Base-by-base conservation (phyloP, 2,888 invertebrate species). In the Apeira syringaria region DNA sequence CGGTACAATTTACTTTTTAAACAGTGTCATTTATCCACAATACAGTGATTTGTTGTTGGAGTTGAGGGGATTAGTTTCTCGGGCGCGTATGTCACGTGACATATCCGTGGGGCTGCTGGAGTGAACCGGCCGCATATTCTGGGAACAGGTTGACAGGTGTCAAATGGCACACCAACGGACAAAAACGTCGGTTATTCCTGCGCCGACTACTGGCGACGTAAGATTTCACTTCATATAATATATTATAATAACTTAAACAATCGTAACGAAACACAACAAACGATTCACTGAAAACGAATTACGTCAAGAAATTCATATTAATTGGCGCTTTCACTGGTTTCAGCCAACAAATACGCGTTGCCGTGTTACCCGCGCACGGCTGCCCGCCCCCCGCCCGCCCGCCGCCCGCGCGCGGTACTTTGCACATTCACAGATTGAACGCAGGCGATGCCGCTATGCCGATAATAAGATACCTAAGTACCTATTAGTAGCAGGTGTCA, bases 91-190 rank as follows among this genome's bases (percentile, higher is more conserved):
- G 17, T 7, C 17, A 25, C 31, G 27, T 22, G 33, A 35, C 27
- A 32, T 38, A 22, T 17, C 9, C 9, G 9, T 5, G 24, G 8
- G 2, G 13, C 13, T 15, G 35, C 30, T n/a, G 32, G 34, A 13
- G 34, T 28, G 38, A 10, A 18, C 20, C 13, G 41, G 26, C 33
- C 34, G 40, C 58, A 64, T 61, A 60, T 60, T 68, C 67, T 61
- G 64, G 61, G 62, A 64, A 61, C 56, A 64, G 56, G 57, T 50
- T 50, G 34, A 38, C 44, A 44, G 39, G 31, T 37, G 34, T 15
- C 47, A 50, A 48, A 50, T 50, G 52, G 52, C 47, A n/a, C n/a
- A n/a, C n/a, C n/a, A 39, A 18, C 9, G 27, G 32, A 22, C 35
- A 10, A 18, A 33, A 38, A 38, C 37, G 37, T 17, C 22, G 8